Percentiles rank a stretch among this genome's conserved stretches.
phyloP scores from a whole-genome alignment of 2,797 vertebrate species.

The Gymnodraco acuticeps region DNA sequence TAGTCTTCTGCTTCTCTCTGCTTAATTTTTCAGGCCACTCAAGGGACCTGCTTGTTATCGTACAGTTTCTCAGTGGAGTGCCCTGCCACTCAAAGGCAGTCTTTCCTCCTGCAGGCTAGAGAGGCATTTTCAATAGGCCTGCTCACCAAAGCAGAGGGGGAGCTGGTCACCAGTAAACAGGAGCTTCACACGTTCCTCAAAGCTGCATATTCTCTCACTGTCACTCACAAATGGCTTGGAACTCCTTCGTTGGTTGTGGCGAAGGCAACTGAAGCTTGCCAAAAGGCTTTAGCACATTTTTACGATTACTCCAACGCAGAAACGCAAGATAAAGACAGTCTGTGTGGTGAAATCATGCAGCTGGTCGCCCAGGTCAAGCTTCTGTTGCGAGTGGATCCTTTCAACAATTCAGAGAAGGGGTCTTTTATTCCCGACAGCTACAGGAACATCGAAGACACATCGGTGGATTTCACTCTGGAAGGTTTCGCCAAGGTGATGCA shows the following conservation, averaged over 20 bases:
- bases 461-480: constrained; percentile 63
- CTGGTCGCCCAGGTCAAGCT: constrained; percentile 81
- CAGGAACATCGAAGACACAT: constrained; percentile 63
- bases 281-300: constrained; percentile 84
- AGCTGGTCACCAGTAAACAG: constrained; percentile 88
- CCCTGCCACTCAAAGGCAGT: constrained; percentile 66
- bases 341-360: constrained; percentile 87
- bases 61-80: constrained; percentile 89
- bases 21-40: constrained; percentile 83
- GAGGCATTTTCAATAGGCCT: constrained; percentile 92
- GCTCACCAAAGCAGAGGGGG: constrained; percentile 83
- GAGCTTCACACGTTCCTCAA: constrained; percentile 94
- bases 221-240: constrained; percentile 83
- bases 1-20: not conserved
- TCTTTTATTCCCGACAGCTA: constrained; percentile 92
- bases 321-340: constrained; percentile 74
- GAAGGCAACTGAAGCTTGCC: constrained; percentile 77
- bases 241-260: constrained; percentile 43
- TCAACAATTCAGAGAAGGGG: constrained; percentile 83
- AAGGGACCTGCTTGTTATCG: constrained; percentile 90
- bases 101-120: constrained; percentile 85
- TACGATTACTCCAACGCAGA: constrained; percentile 78
- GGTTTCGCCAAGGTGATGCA: constrained; percentile 85
- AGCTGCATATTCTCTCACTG: constrained; percentile 89
- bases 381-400: constrained; percentile 80